These are phyloP conservation scores for Odiellus spinosus DNA, from an alignment of 2,888 invertebrate genomes.

Conservation along the genomic window DNA sequence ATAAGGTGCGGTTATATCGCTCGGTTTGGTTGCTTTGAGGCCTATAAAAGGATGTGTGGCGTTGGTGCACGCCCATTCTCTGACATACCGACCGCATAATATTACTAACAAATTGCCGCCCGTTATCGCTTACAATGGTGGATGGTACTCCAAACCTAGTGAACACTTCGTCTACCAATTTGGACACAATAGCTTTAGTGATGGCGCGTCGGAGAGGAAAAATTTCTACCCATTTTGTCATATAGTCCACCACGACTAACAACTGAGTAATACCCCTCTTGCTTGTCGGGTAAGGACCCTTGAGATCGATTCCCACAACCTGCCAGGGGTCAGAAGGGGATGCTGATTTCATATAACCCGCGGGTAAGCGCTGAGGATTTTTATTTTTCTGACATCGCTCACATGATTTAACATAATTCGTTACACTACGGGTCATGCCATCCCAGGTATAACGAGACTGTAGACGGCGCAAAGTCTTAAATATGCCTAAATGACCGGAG, in stretches of 20 bases:
- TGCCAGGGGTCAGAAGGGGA: too few species aligned
- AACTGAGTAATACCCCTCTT: background rate
- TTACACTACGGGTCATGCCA: too few species aligned
- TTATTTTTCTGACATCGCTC: too few species aligned
- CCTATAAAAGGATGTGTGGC: conserved; percentile 3
- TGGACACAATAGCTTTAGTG: background rate
- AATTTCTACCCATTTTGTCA: conserved; percentile 4
- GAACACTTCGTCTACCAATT: conserved; percentile 4
- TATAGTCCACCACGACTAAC: conserved; percentile 2
- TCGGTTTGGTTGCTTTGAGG: conserved; percentile 10
- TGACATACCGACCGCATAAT: background rate
- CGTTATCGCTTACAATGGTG: conserved; percentile 6
- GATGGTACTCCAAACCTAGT: conserved; percentile 5
- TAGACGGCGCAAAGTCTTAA: too few species aligned
- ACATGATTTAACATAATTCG: too few species aligned
- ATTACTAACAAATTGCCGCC: background rate
- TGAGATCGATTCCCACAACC: conserved; percentile 2
- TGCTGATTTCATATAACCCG: too few species aligned
- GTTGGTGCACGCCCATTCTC: background rate
- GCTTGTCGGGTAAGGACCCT: conserved; percentile 2
- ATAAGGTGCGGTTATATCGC: conserved; percentile 4
- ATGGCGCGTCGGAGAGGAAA: conserved; percentile 1
- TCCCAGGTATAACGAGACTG: too few species aligned
- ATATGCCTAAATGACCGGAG: too few species aligned
- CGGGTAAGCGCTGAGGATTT: too few species aligned